Evolutionary conservation across 2,113 vertebrate species (phyloP), one percentile per base, ranked within the genome.

Genomic region (Garra rufa): DNA sequence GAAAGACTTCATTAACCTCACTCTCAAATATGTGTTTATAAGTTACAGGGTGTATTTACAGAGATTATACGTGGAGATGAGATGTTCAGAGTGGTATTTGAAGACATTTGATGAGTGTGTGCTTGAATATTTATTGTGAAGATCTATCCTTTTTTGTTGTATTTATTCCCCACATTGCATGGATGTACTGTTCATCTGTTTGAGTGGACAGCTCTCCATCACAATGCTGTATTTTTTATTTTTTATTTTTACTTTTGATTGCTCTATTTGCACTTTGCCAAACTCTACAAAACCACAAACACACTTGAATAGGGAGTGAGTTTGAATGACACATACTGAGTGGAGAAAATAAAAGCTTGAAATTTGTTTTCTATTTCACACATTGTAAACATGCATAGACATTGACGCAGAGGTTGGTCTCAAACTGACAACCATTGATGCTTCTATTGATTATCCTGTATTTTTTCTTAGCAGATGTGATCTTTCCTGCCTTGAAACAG

Each of bases 221-320:
- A 65, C 43, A 80, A 34, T 19, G 41, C 59, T 65, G n/a, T n/a
- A 28, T 79, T 63, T 77, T 15, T 52, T 10, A 2, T 28, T 76
- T 76, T 57, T 76, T 78, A 15, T 76, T 76, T 57, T 76, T 78
- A 15, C 38, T 43, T 79, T 79, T 79, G 77, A 80, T 65, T 80
- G 77, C 59, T 80, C 59, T 41, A 80, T 48, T 80, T 74, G 52
- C n/a, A 69, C 50, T 71, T 21, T 19, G n/a, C 24, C n/a, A n/a
- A 65, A 80, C 77, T 65, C 73, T 75, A 26, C 14, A 59, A 55
- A 59, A 15, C 17, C 15, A 59, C 14, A 59, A 8, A 73, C 4
- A 43, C 11, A 38, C 79, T 9, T 48, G 14, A 82, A 82, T 48
- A 34, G 26, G 26, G 26, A 28, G 10, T 0, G 46, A 30, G 38